A percentile compares a stretch with the other conserved stretches of the same genome.
Conservation (phyloP, 2,113 vertebrate species). For the Mungos mungo region DNA sequence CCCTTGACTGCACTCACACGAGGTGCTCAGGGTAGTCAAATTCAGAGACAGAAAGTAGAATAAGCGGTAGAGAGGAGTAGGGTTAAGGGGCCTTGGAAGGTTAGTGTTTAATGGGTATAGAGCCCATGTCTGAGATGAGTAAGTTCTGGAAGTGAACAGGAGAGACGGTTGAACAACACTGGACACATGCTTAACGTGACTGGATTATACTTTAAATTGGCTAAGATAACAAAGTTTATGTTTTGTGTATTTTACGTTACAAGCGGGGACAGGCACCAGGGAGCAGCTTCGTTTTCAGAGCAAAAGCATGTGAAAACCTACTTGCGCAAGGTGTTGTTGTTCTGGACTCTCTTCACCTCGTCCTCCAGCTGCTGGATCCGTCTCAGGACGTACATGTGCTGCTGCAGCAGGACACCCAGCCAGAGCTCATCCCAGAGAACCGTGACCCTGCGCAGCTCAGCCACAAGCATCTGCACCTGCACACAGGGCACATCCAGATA, state of each 20-base stretch:
- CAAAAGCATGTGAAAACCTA: constrained; percentile 81
- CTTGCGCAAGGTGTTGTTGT: constrained; percentile 97
- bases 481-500: background rate
- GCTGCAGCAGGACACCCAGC: constrained; percentile 96
- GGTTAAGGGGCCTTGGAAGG: background rate
- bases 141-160: background rate
- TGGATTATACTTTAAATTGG: background rate
- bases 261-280: background rate
- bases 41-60: background rate
- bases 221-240: background rate
- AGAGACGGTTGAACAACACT: background rate
- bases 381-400: constrained; percentile 97
- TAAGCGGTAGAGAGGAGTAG: background rate
- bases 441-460: constrained; percentile 96
- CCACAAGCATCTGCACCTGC: constrained; percentile 98
- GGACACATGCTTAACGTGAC: background rate
- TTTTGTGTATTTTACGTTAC: background rate
- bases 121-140: background rate
- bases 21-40: background rate
- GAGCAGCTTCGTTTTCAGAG: background rate
- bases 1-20: background rate
- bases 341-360: constrained; percentile 98
- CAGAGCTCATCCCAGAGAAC: constrained; percentile 99
- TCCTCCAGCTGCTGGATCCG: constrained; percentile 97
- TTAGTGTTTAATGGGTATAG: background rate